Evolutionary conservation across 2,113 vertebrate genomes (phyloP), one percentile per base, ranked within the genome.

Genomic region (Corythoichthys haematopterus): DNA sequence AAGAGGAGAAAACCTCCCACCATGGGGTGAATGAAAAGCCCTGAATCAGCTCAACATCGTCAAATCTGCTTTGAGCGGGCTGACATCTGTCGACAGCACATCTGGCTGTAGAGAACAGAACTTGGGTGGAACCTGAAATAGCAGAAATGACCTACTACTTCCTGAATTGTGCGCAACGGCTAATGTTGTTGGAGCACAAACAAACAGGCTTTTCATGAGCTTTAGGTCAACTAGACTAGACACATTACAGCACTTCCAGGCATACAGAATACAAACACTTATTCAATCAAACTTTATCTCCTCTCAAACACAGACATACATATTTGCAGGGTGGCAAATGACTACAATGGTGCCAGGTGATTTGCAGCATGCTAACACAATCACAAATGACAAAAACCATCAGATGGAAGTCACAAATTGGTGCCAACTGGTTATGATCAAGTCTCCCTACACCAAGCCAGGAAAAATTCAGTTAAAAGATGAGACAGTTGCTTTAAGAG

Each of bases 121-220:
- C 75, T 68, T 43, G 3, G 71, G 46, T 46, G 11, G 51, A 64
- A 76, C 74, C 86, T 86, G 81, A 74, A 87, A 87, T 69, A 89
- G 83, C 83, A 82, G 71, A 86, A 70, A 71, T 40, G 33, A 48
- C 15, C 48, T 37, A 69, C 72, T 62, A 68, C 74, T 80, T 80
- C 68, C 76, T 71, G 51, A 56, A 55, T 69, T 70, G 72, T 65
- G 46, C 72, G 71, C 50, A 69, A 62, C 9, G 50, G 65, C 65
- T 70, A 81, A 81, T 48, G 36, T 52, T 0, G 20, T 61, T 57
- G 55, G 70, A 59, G 70, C 15, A 45, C 77, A 83, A 78, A 88
- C 86, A 89, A 88, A 83, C 71, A 74, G 40, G 37, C 80, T 62
- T 82, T 84, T 86, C 80, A 85, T 81, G 48, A 28, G 56, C 60